A percentile compares a stretch with the other conserved stretches of the same genome.
phyloP scores from a whole-genome alignment of 92 coral and sea anemone species.

The Umimayanthus chanpuru region DNA sequence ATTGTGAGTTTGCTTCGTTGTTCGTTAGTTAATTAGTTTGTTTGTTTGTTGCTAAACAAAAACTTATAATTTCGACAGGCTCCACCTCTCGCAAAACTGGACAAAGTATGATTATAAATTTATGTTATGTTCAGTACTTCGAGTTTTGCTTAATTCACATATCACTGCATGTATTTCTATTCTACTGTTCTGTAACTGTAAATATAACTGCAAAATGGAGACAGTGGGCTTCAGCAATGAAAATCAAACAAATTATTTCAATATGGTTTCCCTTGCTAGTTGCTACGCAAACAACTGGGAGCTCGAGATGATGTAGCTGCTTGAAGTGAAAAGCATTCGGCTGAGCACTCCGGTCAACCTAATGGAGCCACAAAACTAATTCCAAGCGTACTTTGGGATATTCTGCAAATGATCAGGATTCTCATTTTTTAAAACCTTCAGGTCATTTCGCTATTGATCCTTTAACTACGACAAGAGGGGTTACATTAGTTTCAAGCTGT shows the following conservation, averaged over 20 bases:
- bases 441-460: background rate
- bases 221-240: background rate
- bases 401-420: no score
- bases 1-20: no score
- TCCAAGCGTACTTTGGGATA: background rate
- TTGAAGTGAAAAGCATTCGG: background rate
- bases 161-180: no score
- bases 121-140: no score
- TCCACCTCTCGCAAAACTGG: no score
- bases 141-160: no score
- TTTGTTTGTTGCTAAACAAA: background rate
- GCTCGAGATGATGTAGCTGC: background rate
- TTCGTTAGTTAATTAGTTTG: background rate
- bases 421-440: no score
- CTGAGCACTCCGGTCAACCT: background rate
- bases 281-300: background rate
- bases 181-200: no score
- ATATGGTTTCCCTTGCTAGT: background rate
- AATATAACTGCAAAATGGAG: background rate
- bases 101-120: no score
- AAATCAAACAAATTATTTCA: background rate
- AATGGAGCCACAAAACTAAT: background rate
- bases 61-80: background rate
- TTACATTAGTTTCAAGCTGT: background rate
- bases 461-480: background rate